A percentile compares a stretch with the other conserved stretches of the same genome.
phyloP scores from a whole-genome alignment of 2,888 invertebrate genomes.

The Patella pellucida region DNA sequence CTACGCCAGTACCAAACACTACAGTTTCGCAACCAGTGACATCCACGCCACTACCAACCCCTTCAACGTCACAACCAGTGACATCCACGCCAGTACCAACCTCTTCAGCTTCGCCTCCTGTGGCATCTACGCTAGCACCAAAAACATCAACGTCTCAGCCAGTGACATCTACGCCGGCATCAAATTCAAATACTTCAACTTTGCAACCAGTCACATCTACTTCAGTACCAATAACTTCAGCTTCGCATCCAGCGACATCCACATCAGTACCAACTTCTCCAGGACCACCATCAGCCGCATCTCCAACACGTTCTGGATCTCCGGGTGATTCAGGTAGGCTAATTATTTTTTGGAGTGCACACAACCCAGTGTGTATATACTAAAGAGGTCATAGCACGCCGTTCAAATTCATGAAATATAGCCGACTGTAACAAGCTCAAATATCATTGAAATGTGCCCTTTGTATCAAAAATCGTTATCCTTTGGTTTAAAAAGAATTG shows the following conservation, averaged over 20 bases:
- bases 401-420: too few relatives aligned
- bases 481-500: too few relatives aligned
- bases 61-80: not conserved
- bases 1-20: not conserved
- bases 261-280: not conserved
- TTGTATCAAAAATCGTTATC: too few relatives aligned
- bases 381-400: too few relatives aligned
- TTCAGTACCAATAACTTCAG: not conserved
- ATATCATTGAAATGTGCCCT: too few relatives aligned
- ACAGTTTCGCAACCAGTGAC: not conserved
- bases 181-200: not conserved
- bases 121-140: not conserved
- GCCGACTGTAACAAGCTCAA: too few relatives aligned
- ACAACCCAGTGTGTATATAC: too few relatives aligned
- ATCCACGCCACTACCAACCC: not conserved
- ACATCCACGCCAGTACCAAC: not conserved
- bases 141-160: not conserved
- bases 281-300: not conserved
- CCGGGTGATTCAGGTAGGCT: not conserved
- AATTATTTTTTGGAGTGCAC: too few relatives aligned
- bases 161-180: not conserved
- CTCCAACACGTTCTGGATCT: not conserved
- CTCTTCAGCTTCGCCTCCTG: not conserved
- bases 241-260: not conserved
- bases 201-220: not conserved